These are phyloP conservation scores for Odobenus rosmarus DNA, from an alignment of 2,113 vertebrate genomes.

Conservation along the genomic window DNA sequence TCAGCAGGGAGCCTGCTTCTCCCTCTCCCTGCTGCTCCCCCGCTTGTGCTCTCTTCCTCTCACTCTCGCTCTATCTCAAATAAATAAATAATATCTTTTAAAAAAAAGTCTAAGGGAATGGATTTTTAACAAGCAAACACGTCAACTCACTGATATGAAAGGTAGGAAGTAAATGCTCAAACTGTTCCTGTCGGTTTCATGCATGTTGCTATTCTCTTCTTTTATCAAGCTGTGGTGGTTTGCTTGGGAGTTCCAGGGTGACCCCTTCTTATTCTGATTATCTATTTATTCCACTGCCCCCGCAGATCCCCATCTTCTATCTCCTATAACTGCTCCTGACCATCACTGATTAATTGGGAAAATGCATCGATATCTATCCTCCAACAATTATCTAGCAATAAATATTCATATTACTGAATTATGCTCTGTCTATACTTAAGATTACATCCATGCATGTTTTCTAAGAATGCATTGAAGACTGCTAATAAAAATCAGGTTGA, in stretches of 20 bases:
- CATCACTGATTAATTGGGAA: constrained; percentile 1
- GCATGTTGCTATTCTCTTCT: background rate
- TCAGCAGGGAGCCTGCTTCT: background rate
- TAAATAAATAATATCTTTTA: no score
- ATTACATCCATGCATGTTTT: background rate
- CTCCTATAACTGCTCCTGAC: background rate
- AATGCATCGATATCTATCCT: background rate
- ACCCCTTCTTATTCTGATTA: background rate
- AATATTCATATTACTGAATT: background rate
- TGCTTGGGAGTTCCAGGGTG: background rate
- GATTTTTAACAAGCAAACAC: background rate
- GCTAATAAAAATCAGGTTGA: background rate
- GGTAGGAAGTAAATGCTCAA: background rate
- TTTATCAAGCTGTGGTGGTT: background rate
- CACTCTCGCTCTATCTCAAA: background rate
- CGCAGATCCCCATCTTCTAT: background rate
- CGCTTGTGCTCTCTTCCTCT: background rate
- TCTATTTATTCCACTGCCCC: background rate
- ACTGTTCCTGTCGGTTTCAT: background rate
- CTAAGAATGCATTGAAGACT: background rate
- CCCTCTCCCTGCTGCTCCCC: background rate
- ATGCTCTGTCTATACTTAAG: background rate
- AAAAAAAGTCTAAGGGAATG: background rate
- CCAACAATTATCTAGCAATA: constrained; percentile 11
- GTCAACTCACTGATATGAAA: background rate